phyloP scores from a whole-genome alignment of 2,888 invertebrate species.

The Baronia brevicornis region DNA sequence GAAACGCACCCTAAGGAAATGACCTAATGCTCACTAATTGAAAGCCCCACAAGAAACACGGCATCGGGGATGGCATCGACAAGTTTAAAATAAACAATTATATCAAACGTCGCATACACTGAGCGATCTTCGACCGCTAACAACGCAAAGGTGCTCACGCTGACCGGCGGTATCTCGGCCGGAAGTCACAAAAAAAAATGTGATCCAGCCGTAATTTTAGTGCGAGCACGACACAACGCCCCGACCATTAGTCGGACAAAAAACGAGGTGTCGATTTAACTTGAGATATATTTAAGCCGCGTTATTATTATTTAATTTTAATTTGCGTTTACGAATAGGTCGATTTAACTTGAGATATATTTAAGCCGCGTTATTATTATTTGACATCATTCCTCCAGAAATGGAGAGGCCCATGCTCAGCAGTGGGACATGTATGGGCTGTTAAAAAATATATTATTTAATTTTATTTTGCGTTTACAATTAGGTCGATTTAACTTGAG shows the following conservation, averaged over 20 bases:
- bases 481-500: constrained; percentile 61
- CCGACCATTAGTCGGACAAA: constrained; percentile 58
- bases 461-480: too few relatives aligned
- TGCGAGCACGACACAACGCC: constrained; percentile 40
- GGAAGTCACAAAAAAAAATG: constrained; percentile 62
- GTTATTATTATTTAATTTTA: constrained; percentile 54
- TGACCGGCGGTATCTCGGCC: constrained; percentile 62
- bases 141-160: constrained; percentile 60
- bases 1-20: constrained; percentile 39
- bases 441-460: too few relatives aligned
- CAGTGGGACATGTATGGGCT: too few relatives aligned
- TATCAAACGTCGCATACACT: constrained; percentile 40
- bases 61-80: constrained; percentile 30
- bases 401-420: too few relatives aligned
- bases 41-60: constrained; percentile 36
- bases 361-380: too few relatives aligned
- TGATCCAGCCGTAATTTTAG: constrained; percentile 59
- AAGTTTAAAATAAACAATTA: constrained; percentile 38
- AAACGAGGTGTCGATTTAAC: constrained; percentile 63
- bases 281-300: constrained; percentile 55
- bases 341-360: too few relatives aligned
- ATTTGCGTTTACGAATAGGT: constrained; percentile 46
- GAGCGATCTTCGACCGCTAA: constrained; percentile 55
- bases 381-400: too few relatives aligned
- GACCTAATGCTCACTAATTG: constrained; percentile 59